Base-by-base conservation (phyloP, 2,113 vertebrate species). In the Oceanites oceanicus region DNA sequence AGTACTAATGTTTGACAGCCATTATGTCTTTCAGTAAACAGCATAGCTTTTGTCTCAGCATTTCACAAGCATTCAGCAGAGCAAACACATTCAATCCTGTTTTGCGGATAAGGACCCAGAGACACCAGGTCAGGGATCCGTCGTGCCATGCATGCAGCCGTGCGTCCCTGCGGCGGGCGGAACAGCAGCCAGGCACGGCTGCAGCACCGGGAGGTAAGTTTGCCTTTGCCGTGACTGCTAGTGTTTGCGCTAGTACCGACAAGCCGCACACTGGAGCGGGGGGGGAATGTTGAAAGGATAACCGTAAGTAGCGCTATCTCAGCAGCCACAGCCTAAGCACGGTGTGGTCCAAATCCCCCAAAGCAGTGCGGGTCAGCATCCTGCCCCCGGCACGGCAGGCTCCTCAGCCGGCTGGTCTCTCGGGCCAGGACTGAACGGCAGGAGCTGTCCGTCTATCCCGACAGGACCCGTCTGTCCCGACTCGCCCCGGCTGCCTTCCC, bases 71-170 rank as follows among this genome's bases (percentile, higher is more conserved):
- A 0, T 2, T 5, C 40, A 3, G 66, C 40, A 4, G 40, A 52
- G 70, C 30, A 0, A 4, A 9, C 9, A 0, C 10, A 1, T 7
- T 0, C 15, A 0, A 0, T 0, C 19, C 7, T 3, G 45, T 2
- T 21, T 2, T 1, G 62, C 53, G 3, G 70, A 1, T 3, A 0
- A 50, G 75, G 53, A 9, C 16, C 22, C 34, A 4, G 47, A 1
- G 40, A 3, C 29, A 1, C 6, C 53, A 2, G 71, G 29, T 21
- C 29, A 1, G 52, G 62, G 32, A 12, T 5, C 14, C 2, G 58
- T 1, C 0, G 21, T 7, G 56, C 77, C 42, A 3, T 2, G 61
- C n/a, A 6, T 2, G 78, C n/a, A 22, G 91, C 83, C 40, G 65
- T 63, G 1, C 1, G 67, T 16, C 17, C 42, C 62, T 3, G 74